Evolutionary conservation across 2,888 invertebrate genomes (phyloP).

Genomic region (Xanthorhoe designata): DNA sequence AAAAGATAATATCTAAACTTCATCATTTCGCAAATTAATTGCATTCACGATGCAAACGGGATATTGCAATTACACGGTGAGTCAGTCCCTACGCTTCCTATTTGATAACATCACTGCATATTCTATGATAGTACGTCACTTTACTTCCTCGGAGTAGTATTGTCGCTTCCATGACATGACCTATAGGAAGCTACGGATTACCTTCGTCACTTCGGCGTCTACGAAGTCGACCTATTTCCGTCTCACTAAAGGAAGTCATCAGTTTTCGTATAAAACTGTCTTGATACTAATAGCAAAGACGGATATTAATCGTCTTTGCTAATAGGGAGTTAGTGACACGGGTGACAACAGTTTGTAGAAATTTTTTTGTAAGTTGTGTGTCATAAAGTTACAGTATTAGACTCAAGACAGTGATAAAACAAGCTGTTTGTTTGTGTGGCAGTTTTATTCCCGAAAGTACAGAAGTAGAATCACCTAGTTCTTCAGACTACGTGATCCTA

Average conservation of each 20-base stretch:
- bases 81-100: constrained; percentile 6
- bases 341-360: neutral
- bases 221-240: constrained; percentile 25
- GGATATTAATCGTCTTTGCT: too few relatives aligned
- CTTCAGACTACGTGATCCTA: too few relatives aligned
- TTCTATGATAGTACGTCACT: neutral
- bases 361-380: too few relatives aligned
- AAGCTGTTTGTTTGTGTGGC: too few relatives aligned
- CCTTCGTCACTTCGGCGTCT: constrained; percentile 15
- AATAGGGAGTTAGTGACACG: too few relatives aligned
- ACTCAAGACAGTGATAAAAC: too few relatives aligned
- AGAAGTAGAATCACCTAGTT: too few relatives aligned
- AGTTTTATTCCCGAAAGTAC: too few relatives aligned
- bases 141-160: too few relatives aligned
- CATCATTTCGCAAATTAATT: neutral
- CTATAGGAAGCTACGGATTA: constrained; percentile 18
- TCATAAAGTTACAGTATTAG: too few relatives aligned
- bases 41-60: constrained; percentile 10
- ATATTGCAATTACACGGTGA: constrained; percentile 20
- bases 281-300: neutral
- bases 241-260: constrained; percentile 22
- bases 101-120: neutral
- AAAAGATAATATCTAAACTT: neutral
- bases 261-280: constrained; percentile 11
- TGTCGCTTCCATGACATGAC: neutral